Base-by-base conservation (phyloP, 2,888 invertebrate genomes). In the Hydropsyche betteni region DNA sequence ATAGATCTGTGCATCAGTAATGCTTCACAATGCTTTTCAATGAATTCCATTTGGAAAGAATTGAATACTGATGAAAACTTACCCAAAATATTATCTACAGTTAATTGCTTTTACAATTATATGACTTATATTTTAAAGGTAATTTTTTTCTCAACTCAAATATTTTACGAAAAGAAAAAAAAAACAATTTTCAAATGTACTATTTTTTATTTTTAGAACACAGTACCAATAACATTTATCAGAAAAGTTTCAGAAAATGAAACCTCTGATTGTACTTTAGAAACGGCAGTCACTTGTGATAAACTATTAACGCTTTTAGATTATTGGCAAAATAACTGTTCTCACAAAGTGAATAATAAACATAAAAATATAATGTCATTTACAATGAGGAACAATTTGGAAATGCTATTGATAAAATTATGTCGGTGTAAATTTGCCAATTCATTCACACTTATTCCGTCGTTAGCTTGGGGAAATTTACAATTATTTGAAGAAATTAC, bases 81-180 rank as follows among this genome's bases (percentile, higher is more conserved):
- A 3, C 86, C 86, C 80, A 83, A 86, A 72, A 85, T 84, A 0
- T 87, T 87, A 73, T 88, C 88, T 0, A 87, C 87, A 0, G 84
- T 88, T 0, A 86, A 87, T 77, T 88, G 88, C 76, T 81, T 88
- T 80, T 88, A 85, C 80, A 86, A 86, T 0, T 82, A 86, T 34
- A 84, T 87, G 5, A 86, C 87, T 77, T 86, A 87, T 83, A 82
- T 86, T 69, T 86, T 87, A 1, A 87, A 87, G 84, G 87, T 87
- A 80, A 81, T 82, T 80, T 68, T 34, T 69, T 51, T 75, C n/a
- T 6, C 4, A 53, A 10, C 3, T 14, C 24, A 68, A 3, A 68
- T 68, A 68, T 24, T 3, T 16, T 16, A 14, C 10, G 7, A 36
- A 24, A 16, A 64, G 10, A 5, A n/a, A 44, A 68, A 14, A 8